A percentile compares a stretch with the other conserved stretches of the same genome.
phyloP scores from a whole-genome alignment of 2,113 vertebrate species.

The Dasyurus viverrinus region DNA sequence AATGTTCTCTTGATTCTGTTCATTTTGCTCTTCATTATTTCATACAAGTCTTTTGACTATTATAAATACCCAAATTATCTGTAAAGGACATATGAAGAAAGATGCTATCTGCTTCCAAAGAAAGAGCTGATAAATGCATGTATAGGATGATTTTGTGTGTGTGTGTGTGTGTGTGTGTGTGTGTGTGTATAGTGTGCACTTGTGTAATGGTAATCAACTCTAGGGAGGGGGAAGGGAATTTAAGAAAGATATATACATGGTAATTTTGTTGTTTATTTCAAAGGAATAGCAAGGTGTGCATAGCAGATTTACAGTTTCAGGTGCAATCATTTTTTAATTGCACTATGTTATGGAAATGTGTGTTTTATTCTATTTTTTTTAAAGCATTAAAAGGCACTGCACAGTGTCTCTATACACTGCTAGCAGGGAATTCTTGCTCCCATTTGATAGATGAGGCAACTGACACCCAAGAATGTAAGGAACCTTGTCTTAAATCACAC shows the following conservation, averaged over 20 bases:
- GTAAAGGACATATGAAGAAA: not conserved
- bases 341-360: not conserved
- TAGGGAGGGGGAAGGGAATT: not conserved
- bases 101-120: too few relatives aligned
- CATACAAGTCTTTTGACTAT: not conserved
- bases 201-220: not conserved
- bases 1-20: not conserved
- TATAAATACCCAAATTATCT: not conserved
- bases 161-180: too few relatives aligned
- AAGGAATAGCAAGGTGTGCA: not conserved
- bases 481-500: not conserved
- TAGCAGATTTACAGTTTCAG: not conserved
- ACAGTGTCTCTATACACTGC: not conserved
- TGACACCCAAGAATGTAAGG: not conserved
- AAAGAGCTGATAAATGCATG: too few relatives aligned
- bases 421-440: not conserved
- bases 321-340: not conserved
- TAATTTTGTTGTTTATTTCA: not conserved
- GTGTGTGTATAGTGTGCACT: too few relatives aligned
- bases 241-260: not conserved
- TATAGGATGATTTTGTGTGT: not conserved
- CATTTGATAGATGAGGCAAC: not conserved
- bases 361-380: not conserved
- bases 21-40: not conserved
- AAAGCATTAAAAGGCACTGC: not conserved